phyloP scores from a whole-genome alignment of 2,888 invertebrate species.

The Drosophila maculinotata region DNA sequence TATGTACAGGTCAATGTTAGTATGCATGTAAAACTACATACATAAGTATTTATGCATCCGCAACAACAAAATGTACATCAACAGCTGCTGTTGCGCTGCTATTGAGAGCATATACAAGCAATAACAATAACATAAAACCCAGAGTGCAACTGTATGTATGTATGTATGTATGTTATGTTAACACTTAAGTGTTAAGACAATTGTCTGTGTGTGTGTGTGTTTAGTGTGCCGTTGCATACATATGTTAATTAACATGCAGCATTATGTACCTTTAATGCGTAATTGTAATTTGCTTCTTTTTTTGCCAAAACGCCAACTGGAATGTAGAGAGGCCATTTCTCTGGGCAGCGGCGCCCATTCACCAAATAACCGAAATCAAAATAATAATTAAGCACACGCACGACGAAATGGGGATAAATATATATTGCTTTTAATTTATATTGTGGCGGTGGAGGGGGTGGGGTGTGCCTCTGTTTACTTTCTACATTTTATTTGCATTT shows the following conservation, averaged over 20 bases:
- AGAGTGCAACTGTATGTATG: not conserved
- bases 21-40: conserved; percentile 10
- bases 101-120: conserved; percentile 5
- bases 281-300: conserved; percentile 84
- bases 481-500: conserved; percentile 46
- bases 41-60: not conserved
- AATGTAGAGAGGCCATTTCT: conserved; percentile 82
- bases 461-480: conserved; percentile 50
- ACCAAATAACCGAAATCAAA: conserved; percentile 33
- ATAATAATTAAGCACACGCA: conserved; percentile 14
- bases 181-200: no score
- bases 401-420: conserved; percentile 14
- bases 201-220: conserved; percentile 11
- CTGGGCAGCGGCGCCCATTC: conserved; percentile 41
- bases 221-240: conserved; percentile 10
- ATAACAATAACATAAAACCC: conserved; percentile 30
- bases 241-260: conserved; percentile 47
- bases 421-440: conserved; percentile 65
- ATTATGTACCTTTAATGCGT: conserved; percentile 84
- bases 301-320: conserved; percentile 85
- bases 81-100: conserved; percentile 9
- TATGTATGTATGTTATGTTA: conserved; percentile 12
- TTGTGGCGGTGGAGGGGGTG: no score
- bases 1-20: conserved; percentile 14
- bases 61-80: not conserved